Conservation (phyloP, 2,113 vertebrate species). For the Halichoeres trimaculatus region DNA sequence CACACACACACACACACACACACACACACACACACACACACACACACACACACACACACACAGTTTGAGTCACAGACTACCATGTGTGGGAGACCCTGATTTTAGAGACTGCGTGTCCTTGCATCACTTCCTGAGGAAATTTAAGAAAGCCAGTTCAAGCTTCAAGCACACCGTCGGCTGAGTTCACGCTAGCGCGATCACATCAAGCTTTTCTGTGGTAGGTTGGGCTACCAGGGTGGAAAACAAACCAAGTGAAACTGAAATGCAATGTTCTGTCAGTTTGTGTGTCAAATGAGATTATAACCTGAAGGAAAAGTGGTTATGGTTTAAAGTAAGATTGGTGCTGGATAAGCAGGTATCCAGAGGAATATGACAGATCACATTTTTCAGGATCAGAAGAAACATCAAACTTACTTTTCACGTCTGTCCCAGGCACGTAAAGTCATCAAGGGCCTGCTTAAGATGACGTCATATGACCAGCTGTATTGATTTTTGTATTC, state of each 20-base stretch:
- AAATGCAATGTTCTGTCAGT: not conserved
- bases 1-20: no score
- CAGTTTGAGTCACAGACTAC: slow-evolving; percentile 41
- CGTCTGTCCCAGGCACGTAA: no score
- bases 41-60: slow-evolving; percentile 18
- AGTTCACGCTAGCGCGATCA: slow-evolving; percentile 44
- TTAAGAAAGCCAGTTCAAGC: slow-evolving; percentile 27
- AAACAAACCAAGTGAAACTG: not conserved
- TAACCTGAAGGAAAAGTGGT: not conserved
- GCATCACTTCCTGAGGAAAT: slow-evolving; percentile 78
- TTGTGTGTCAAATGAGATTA: not conserved
- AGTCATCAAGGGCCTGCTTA: no score
- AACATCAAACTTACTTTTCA: no score
- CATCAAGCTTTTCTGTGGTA: not conserved
- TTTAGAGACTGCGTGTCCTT: slow-evolving; percentile 68
- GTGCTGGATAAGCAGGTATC: no score
- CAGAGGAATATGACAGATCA: no score
- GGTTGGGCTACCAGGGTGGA: slow-evolving; percentile 1
- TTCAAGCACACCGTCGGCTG: slow-evolving; percentile 38
- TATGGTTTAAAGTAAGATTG: no score
- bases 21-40: no score
- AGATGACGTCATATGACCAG: no score
- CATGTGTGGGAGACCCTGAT: slow-evolving; percentile 80
- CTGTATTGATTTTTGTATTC: no score
- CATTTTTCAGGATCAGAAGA: no score